A percentile compares a stretch with the other conserved stretches of the same genome.
phyloP scores from a whole-genome alignment of 2,113 vertebrate species.

The Macaca nemestrina region DNA sequence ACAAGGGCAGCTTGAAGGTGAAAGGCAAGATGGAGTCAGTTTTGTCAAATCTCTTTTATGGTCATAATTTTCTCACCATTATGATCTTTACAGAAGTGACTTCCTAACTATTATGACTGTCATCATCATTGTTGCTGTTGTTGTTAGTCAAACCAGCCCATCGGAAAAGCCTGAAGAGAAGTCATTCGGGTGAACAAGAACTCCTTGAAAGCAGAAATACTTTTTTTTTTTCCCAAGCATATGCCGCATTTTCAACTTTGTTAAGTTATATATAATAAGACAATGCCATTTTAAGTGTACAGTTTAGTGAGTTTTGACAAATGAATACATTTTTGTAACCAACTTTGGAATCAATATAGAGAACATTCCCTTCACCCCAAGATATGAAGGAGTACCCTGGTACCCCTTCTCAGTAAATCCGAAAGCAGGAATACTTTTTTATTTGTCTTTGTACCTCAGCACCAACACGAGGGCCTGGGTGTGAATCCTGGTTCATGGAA shows the following conservation, averaged over 20 bases:
- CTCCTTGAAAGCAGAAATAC: background rate
- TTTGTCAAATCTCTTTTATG: too few species aligned
- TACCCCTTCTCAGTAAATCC: background rate
- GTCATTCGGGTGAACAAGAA: background rate
- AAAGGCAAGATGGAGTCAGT: too few species aligned
- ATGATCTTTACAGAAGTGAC: too few species aligned
- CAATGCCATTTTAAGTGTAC: background rate
- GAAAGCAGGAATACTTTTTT: background rate
- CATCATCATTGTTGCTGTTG: background rate
- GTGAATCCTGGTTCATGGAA: background rate
- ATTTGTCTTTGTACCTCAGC: background rate
- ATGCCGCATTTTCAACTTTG: background rate
- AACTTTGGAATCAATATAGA: background rate
- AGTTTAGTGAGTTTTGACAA: background rate
- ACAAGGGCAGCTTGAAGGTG: too few species aligned
- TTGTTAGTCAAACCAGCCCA: background rate
- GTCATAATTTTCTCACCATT: too few species aligned
- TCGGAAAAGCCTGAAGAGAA: background rate
- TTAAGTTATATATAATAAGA: background rate
- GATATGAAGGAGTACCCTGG: background rate
- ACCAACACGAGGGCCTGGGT: background rate
- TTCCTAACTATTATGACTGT: background rate
- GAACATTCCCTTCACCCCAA: background rate
- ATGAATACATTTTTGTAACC: background rate
- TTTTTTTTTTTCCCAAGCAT: background rate